Base-by-base conservation (phyloP, 2,797 vertebrate genomes). In the Zenarchopterus dispar region DNA sequence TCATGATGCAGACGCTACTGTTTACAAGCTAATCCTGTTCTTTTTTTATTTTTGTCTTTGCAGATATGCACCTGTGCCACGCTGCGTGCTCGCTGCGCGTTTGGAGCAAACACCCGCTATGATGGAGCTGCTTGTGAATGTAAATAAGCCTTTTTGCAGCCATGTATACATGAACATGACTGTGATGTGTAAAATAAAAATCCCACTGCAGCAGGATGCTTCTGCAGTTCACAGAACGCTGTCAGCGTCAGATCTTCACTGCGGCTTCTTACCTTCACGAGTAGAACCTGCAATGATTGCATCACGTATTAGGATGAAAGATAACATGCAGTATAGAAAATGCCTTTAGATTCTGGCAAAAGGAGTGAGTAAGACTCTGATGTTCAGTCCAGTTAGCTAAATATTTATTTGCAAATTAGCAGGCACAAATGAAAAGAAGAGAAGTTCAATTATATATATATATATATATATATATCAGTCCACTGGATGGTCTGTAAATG, bases 291-390 rank as follows among this genome's bases (percentile, higher is more conserved):
- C 75, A 77, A 71, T 36, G 58, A 70, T 80, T 82, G 72, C 78
- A 64, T 87, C 82, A 84, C 21, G 28, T 56, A 55, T 51, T 21
- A 46, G 52, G 33, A 68, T 75, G 54, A 78, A 78, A 77, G 56
- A 57, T 33, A 47, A 68, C 51, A 56, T 53, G 66, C 24, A 69
- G 70, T 66, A 70, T 33, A 61, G 75, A 49, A 23, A 66, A 56
- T 54, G 3, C 13, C 33, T 36, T 36, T 13, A 39, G 13, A 15
- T 15, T 39, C 4, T 39, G 3, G 36, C 11, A 39, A 15, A 39
- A 15, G 36, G 11, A 13, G 11, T 5, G 13, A 39, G 13, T 15
- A 39, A 39, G 36, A 39, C 36, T 11, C 33, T 3, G 11, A 39
- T 39, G 11, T 36, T 13, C 36, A 15, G 36, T 39, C 11, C 11